Conservation (phyloP, 1,140 invertebrate species). For the Lepidurus apus region DNA sequence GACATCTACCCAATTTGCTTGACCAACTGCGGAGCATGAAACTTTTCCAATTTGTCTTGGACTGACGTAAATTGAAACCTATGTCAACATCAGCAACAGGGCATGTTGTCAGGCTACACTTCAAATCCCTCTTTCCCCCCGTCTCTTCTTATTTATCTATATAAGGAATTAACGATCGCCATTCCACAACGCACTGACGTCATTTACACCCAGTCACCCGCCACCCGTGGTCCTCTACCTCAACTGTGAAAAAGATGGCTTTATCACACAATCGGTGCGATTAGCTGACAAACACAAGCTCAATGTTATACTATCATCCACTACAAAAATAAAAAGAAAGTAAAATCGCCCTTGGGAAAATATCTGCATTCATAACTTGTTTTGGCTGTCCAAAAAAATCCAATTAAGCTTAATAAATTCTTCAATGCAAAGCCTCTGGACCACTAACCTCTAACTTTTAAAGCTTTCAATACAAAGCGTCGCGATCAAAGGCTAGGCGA, state of each 20-base stretch:
- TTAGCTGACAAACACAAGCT: background rate
- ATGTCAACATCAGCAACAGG: background rate
- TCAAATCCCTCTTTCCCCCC: background rate
- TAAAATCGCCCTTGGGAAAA: no score
- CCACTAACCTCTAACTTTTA: no score
- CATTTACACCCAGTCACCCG: background rate
- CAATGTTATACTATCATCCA: no score
- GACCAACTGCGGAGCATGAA: background rate
- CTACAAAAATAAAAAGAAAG: no score
- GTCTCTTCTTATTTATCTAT: background rate
- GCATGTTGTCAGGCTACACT: background rate
- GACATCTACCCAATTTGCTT: no score
- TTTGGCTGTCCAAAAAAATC: no score
- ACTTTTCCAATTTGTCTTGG: background rate
- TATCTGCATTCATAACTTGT: no score
- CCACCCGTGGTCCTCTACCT: background rate
- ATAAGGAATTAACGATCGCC: background rate
- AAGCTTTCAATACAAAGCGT: no score
- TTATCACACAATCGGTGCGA: background rate
- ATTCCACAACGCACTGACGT: background rate
- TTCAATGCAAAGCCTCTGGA: no score
- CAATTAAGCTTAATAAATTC: no score
- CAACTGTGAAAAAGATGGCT: background rate
- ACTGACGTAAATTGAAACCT: slow-evolving; percentile 3
- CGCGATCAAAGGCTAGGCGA: no score